phyloP scores from a whole-genome alignment of 2,888 invertebrate species.

The Priocnemis perturbator region DNA sequence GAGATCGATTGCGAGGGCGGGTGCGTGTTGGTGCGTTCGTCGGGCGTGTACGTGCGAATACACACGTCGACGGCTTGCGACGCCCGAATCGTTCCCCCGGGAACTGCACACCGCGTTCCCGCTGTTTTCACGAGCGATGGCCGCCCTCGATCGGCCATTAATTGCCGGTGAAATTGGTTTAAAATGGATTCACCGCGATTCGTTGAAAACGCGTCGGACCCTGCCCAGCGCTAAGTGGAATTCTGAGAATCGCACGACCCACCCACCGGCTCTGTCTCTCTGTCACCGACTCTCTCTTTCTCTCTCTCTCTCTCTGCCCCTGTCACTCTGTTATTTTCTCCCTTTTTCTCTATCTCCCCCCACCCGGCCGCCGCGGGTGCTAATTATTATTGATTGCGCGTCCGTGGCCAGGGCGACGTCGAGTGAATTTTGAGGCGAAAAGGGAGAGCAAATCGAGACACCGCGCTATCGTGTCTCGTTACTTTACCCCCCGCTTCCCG shows the following conservation, averaged over 20 bases:
- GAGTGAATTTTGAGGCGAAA: no score
- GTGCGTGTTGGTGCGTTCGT: neutral
- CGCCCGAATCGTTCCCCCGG: constrained; percentile 31
- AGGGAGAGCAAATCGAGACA: no score
- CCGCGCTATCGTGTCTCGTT: no score
- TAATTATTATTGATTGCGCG: no score
- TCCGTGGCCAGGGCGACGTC: no score
- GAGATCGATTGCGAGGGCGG: neutral
- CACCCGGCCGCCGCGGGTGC: constrained; percentile 1
- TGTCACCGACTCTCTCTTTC: neutral
- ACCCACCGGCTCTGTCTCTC: neutral
- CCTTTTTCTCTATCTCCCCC: neutral
- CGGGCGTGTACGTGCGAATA: neutral
- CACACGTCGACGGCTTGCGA: constrained; percentile 23
- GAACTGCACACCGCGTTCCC: constrained; percentile 13
- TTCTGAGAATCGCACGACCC: constrained; percentile 8
- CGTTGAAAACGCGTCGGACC: constrained; percentile 16
- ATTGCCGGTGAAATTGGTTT: constrained; percentile 43
- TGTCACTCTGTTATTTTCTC: neutral
- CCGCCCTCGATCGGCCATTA: constrained; percentile 31
- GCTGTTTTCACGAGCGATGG: constrained; percentile 39
- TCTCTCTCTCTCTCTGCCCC: no score
- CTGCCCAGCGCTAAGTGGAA: no score
- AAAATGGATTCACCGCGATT: constrained; percentile 36
- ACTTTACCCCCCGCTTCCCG: no score